Conservation (phyloP, 2,797 vertebrate species). For the Ctenosaura bakeri region DNA sequence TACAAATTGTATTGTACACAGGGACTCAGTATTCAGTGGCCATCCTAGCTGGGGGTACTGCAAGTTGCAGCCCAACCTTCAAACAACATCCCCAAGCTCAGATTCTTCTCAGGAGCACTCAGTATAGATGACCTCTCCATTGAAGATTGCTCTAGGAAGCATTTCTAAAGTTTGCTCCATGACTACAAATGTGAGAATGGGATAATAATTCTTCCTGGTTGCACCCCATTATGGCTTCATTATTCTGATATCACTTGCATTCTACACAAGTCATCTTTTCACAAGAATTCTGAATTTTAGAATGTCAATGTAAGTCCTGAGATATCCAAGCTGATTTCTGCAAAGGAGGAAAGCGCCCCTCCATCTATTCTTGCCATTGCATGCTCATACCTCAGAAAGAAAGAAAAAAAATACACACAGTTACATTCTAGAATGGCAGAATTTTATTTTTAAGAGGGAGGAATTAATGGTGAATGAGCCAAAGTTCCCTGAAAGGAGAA, state of each 20-base stretch:
- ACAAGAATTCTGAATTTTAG: background rate
- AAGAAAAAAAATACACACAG: background rate
- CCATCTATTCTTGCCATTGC: background rate
- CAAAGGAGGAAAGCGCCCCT: slow-evolving; percentile 3
- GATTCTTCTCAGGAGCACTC: too few relatives aligned
- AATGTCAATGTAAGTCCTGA: background rate
- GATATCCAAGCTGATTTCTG: background rate
- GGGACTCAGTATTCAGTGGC: too few relatives aligned
- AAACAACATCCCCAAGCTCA: too few relatives aligned
- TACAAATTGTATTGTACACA: background rate
- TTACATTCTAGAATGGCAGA: too few relatives aligned
- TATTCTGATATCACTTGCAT: background rate
- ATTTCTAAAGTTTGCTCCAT: background rate
- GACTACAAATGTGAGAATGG: background rate
- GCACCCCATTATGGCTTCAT: background rate
- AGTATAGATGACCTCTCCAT: background rate
- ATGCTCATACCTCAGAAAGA: too few relatives aligned
- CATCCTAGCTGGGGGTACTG: too few relatives aligned
- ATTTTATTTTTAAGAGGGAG: background rate
- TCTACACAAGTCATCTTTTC: background rate
- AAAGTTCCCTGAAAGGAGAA: background rate
- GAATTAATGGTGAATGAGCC: background rate
- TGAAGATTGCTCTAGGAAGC: background rate
- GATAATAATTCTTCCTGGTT: too few relatives aligned
- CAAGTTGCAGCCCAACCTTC: too few relatives aligned